A percentile compares a stretch with the other conserved stretches of the same genome.
phyloP scores from a whole-genome alignment of 2,113 vertebrate genomes.

The Origma solitaria region DNA sequence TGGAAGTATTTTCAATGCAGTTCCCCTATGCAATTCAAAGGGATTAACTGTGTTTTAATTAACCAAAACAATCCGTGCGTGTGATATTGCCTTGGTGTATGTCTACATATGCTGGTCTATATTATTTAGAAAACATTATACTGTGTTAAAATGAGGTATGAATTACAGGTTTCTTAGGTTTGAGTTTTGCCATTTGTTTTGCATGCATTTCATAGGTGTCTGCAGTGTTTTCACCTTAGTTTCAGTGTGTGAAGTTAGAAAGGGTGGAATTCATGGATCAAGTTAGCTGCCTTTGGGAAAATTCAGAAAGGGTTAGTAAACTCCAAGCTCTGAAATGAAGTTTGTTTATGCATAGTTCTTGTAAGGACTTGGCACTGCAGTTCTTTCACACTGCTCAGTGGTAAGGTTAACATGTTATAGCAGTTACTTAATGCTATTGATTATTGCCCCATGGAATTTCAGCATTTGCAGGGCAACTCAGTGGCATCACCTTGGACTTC shows the following conservation, averaged over 20 bases:
- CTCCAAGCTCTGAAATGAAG: background rate
- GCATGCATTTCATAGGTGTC: fast-evolving
- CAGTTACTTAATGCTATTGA: background rate
- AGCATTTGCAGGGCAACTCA: background rate
- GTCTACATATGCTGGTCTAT: background rate
- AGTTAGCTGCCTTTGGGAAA: background rate
- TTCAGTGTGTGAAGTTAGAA: background rate
- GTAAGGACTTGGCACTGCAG: background rate
- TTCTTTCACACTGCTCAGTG: background rate
- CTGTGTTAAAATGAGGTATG: background rate
- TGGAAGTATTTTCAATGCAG: background rate
- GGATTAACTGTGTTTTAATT: background rate
- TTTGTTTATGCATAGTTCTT: background rate
- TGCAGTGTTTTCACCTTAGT: background rate
- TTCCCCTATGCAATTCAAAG: background rate
- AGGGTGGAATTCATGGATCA: background rate
- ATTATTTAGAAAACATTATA: background rate
- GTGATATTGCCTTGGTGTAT: background rate
- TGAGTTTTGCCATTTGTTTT: background rate
- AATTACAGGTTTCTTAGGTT: background rate
- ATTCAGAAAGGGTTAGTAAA: background rate
- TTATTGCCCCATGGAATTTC: background rate
- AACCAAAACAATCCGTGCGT: background rate
- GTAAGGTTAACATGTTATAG: background rate
- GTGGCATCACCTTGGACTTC: background rate